Base-by-base conservation (phyloP, 2,113 vertebrate species). In the Stigmatopora nigra region DNA sequence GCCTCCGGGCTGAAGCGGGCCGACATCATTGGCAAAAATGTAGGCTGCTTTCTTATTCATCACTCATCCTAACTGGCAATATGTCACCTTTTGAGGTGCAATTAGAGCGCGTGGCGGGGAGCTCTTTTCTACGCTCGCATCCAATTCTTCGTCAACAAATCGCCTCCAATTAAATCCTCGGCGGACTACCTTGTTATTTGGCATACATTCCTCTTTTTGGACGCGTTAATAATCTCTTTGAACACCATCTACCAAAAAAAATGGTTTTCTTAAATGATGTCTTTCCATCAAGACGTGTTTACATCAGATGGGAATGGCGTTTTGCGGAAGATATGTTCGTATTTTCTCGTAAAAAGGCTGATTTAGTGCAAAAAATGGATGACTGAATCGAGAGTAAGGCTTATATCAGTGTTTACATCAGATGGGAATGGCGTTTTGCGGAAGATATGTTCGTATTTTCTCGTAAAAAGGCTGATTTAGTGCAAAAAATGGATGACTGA, bases 51-150 rank as follows among this genome's bases (percentile, higher is more conserved):
- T 70, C 46, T 72, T 63, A 82, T 83, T 81, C 84, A 82, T 84
- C 78, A 82, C 77, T 83, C 73, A 84, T 78, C 72, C 81, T 78
- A 84, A 85, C 82, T 76, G 78, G 69, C 63, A 83, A 82, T 79
- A 49, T 81, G 78, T 82, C 82, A 82, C 75, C 73, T 84, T 85
- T 86, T 86, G 81, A 80, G 78, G 76, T 81, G 76, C 75, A 82
- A 78, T 81, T 80, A 79, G 49, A 60, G 51, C 64, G 61, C 77
- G 71, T 72, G 72, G 67, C 56, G 65, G 77, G 68, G 65, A 70
- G 77, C 73, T 65, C 59, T 53, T 76, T 81, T 79, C 55, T 67
- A 48, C 73, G 22, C 72, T 68, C 78, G 71, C 68, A 70, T 78
- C 72, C 47, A 64, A 76, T 68, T 41, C 71, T 65, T 60, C 62